Base-by-base conservation (phyloP, 2,797 vertebrate genomes). In the Anableps anableps region DNA sequence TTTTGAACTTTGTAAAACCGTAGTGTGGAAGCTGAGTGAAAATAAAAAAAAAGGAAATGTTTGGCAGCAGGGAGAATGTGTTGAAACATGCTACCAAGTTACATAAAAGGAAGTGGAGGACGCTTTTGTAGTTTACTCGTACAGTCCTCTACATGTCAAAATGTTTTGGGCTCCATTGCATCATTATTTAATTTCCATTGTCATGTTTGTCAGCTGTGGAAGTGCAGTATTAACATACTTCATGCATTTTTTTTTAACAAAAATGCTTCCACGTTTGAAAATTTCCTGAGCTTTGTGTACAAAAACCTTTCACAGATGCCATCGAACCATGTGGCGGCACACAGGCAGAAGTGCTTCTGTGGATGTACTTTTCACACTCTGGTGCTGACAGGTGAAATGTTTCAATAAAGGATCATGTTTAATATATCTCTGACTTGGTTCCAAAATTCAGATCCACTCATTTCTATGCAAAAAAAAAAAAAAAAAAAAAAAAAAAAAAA, bases 151-250 rank as follows among this genome's bases (percentile, higher is more conserved):
- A 47, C 73, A 72, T n/a, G 5, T 73, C n/a, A 23, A 36, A 86
- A 50, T 70, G 0, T 51, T 72, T 51, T 0, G 0, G 23, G 60
- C 19, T 50, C 43, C 50, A 19, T 38, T 82, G 68, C 73, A 75
- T 83, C 26, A 70, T 6, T 60, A 45, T 60, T 78, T 70, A 53
- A 34, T 78, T 79, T 66, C 23, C 17, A n/a, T 76, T 72, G 36
- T 72, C 47, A 34, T 41, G 55, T 62, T 71, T 77, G 43, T 78
- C 68, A n/a, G 8, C 41, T 62, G 55, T 75, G 23, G 17, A 66
- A 0, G 47, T 73, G 58, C 68, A 58, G 7, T 21, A 26, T 29
- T 53, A 38, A 77, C 68, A 71, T 71, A 71, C 23, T 71, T 71
- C 26, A 47, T 29, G 68, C 7, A 21, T 34, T 38, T 4, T 66